phyloP scores from a whole-genome alignment of 2,113 vertebrate genomes.

The Scytalopus superciliaris region DNA sequence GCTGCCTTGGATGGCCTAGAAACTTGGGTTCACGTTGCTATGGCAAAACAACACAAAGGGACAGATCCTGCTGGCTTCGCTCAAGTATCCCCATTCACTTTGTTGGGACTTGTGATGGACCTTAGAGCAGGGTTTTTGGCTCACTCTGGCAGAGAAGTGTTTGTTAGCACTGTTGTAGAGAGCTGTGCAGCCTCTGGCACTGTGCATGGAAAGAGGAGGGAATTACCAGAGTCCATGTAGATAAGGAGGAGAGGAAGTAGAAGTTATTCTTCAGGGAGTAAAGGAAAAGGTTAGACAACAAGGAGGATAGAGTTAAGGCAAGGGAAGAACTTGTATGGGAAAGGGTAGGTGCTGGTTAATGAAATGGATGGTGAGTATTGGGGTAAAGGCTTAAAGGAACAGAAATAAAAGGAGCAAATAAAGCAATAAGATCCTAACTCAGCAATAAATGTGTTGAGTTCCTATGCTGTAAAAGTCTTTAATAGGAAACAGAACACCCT shows the following conservation, averaged over 20 bases:
- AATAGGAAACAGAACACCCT: background rate
- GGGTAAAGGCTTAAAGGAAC: background rate
- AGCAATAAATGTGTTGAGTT: background rate
- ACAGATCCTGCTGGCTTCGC: background rate
- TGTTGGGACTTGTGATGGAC: background rate
- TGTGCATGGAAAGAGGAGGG: background rate
- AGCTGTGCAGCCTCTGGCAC: background rate
- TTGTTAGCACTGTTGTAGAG: background rate
- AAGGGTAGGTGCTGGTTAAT: background rate
- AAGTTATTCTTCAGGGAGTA: constrained; percentile 43
- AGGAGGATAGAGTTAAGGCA: constrained; percentile 1
- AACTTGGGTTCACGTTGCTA: constrained; percentile 17
- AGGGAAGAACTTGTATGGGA: background rate
- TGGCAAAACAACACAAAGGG: constrained; percentile 47
- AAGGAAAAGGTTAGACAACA: constrained; percentile 32
- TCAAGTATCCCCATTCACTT: background rate
- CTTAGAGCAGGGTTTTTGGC: background rate
- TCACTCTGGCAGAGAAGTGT: background rate
- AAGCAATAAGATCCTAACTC: background rate
- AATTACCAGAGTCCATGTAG: background rate
- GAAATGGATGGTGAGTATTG: background rate
- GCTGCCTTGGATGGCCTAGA: background rate
- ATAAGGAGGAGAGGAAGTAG: constrained; percentile 51
- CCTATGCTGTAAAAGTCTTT: background rate
- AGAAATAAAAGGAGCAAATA: background rate